Evolutionary conservation across 1,140 invertebrate genomes (phyloP), one percentile per base, ranked within the genome.

Genomic region (Drosophila persimilis): DNA sequence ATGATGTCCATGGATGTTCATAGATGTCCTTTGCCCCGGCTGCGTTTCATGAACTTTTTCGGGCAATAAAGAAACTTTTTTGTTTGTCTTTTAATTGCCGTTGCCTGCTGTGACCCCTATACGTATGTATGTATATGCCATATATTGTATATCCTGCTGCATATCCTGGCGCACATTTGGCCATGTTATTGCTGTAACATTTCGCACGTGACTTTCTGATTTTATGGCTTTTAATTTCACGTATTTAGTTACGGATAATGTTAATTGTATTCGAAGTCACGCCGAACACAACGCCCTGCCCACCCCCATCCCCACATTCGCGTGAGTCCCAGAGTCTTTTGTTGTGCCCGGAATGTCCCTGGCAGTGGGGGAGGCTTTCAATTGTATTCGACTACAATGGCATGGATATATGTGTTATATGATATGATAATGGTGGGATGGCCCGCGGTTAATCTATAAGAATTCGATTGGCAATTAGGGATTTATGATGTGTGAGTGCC

Each of bases 151-250:
- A 39, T 39, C 31, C 31, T 35, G 31, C 31, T 35, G 31, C 3
- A 35, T 35, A 35, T 35, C 31, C 9, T 35, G 31, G 0, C 31
- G 31, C 31, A 35, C 31, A 35, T 13, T 39, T 13, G 35, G 35
- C 11, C 64, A 48, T 76, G 52, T 75, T 73, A 61, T 69, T 79
- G 76, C 80, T 84, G 80, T 85, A 71, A 80, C 84, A 88, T 88
- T 88, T 83, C 73, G 83, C 83, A 88, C 83, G 83, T 88, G 83
- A 89, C 83, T 89, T 89, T 79, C 61, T 62, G 84, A 88, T 89
- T 88, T 88, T 83, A 88, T 88, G 72, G 83, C 83, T 79, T 88
- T 88, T 88, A 89, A 88, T 88, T 90, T 89, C 74, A 79, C 73
- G 77, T 81, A 85, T 89, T 89, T 90, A 89, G 86, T 74, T 79